Evolutionary conservation across 2,888 invertebrate genomes (phyloP).

Genomic region (Mycalesis mineus): DNA sequence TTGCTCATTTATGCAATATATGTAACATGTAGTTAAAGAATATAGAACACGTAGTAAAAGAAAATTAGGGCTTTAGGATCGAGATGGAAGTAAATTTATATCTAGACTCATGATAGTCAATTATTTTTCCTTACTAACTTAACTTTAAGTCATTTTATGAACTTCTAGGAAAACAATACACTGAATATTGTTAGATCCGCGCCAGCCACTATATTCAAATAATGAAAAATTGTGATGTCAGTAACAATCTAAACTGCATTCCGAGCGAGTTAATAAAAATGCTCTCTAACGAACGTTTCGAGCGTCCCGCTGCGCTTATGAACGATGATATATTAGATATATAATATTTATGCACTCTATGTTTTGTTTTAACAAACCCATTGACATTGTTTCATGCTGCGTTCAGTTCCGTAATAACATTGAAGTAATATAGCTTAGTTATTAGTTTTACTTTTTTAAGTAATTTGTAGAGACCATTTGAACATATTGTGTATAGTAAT

Average conservation of each 20-base stretch:
- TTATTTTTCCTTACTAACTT: too few species aligned
- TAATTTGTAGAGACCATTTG: too few species aligned
- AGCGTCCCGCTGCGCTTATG: constrained; percentile 66
- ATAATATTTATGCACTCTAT: constrained; percentile 45
- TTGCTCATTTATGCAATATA: too few species aligned
- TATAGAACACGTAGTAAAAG: too few species aligned
- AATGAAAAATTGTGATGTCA: constrained; percentile 28
- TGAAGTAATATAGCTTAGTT: neutral
- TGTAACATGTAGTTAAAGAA: too few species aligned
- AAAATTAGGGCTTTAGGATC: too few species aligned
- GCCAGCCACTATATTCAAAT: constrained; percentile 9
- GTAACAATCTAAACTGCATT: constrained; percentile 40
- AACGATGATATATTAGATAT: constrained; percentile 67
- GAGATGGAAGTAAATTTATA: too few species aligned
- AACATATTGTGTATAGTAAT: too few species aligned
- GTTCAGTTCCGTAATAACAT: constrained; percentile 5
- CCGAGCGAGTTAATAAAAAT: constrained; percentile 70
- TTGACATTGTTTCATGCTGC: constrained; percentile 15
- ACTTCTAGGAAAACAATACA: too few species aligned
- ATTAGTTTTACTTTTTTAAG: neutral
- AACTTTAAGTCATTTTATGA: too few species aligned
- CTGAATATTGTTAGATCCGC: too few species aligned
- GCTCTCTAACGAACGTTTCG: constrained; percentile 62
- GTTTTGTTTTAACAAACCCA: constrained; percentile 35
- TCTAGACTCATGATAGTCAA: too few species aligned